Evolutionary conservation across 2,888 invertebrate genomes (phyloP), one percentile per base, ranked within the genome.

Genomic region (Tetrapedia diversipes): DNA sequence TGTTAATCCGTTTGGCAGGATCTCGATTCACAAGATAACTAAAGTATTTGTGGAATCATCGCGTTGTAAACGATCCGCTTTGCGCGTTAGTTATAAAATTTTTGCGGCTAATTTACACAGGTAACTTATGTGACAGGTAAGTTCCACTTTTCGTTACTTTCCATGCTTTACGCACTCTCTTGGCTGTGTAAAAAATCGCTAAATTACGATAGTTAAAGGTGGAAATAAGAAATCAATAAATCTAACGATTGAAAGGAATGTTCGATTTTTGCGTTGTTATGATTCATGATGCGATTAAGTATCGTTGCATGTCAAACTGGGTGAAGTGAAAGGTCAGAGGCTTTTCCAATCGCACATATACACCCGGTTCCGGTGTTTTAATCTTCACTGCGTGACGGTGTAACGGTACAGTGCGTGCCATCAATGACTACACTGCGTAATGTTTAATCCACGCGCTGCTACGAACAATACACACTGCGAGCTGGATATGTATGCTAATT

Each of bases 391-490:
- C 89, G 86, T 89, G 87, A 89, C 89, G 88, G 71, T 66, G 83
- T 88, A 89, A 89, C 89, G 89, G 89, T 87, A 86, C 86, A 82
- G 65, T 87, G 88, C 83, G 86, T 87, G 83, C 70, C 77, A 70
- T 81, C 85, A 83, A 85, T 85, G 85, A 47, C 29, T 59, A 53
- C 63, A 64, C 73, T 24, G 45, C 45, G 59, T 75, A 65, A 77
- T 66, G 63, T 73, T 71, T 69, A 53, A 39, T 47, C 22, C 19
- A 27, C 27, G 51, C 41, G 49, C 43, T n/a, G 47, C 19, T 32
- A 37, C 29, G 39, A 60, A 72, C 68, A 67, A 80, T 76, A 64
- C n/a, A n/a, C 43, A 27, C n/a, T 32, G 64, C 34, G 77, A 79
- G 79, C 59, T 68, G 49, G 27, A 43, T 43, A 49, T 53, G 41